Percentiles rank a stretch among this genome's conserved stretches.
Conservation (phyloP, 2,888 invertebrate genomes). For the Lithophane socia region DNA sequence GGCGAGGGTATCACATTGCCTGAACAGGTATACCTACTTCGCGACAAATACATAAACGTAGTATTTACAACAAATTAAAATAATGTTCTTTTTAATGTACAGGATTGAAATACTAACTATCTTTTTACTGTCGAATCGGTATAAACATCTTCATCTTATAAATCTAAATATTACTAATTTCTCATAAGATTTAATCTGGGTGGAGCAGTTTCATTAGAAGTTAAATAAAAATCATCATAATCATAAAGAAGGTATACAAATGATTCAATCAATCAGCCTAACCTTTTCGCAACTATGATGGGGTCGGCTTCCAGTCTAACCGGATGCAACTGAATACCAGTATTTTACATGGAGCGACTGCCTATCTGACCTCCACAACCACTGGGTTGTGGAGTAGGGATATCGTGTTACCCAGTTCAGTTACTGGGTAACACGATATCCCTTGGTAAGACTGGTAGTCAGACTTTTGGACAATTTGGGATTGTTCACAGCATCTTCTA, state of each 20-base stretch:
- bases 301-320: too few species aligned
- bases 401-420: too few species aligned
- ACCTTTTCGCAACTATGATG: too few species aligned
- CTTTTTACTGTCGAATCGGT: neutral
- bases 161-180: neutral
- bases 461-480: neutral
- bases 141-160: neutral
- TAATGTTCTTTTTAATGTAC: neutral
- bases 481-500: conserved; percentile 64
- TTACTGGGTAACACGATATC: neutral
- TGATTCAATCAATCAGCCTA: neutral
- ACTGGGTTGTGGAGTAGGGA: too few species aligned
- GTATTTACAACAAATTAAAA: neutral
- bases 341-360: too few species aligned
- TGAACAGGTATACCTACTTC: conserved; percentile 55
- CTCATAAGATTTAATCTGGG: neutral
- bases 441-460: neutral
- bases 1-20: conserved; percentile 61
- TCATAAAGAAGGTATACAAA: neutral
- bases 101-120: neutral
- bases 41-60: neutral
- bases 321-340: too few species aligned
- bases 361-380: too few species aligned
- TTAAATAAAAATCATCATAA: neutral
- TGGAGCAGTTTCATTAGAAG: neutral